Evolutionary conservation across 1,140 invertebrate species (phyloP).

Genomic region (Druon quercuslanigerum): DNA sequence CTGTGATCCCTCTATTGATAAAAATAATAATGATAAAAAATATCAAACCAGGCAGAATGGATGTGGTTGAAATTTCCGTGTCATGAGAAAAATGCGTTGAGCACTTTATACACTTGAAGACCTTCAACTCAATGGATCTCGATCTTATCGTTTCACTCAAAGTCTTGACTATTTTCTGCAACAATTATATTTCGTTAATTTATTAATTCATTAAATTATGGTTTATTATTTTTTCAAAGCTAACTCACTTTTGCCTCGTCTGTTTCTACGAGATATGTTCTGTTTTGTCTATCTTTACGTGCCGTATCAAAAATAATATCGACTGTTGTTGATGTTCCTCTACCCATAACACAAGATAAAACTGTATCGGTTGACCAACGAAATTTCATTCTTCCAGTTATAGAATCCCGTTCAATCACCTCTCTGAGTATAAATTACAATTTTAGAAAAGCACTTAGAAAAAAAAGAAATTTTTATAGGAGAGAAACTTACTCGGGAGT

Average conservation of each 20-base stretch:
- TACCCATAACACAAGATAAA: slow-evolving; percentile 75
- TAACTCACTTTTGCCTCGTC: slow-evolving; percentile 75
- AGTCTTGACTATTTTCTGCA: slow-evolving; percentile 75
- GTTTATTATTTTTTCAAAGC: slow-evolving; percentile 16
- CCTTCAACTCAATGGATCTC: slow-evolving; percentile 74
- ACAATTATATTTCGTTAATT: slow-evolving; percentile 37
- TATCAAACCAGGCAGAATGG: slow-evolving; percentile 52
- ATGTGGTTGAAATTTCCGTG: slow-evolving; percentile 61
- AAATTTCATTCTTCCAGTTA: slow-evolving; percentile 74
- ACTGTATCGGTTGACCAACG: slow-evolving; percentile 78
- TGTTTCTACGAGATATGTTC: slow-evolving; percentile 77
- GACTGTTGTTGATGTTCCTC: slow-evolving; percentile 74
- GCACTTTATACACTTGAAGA: slow-evolving; percentile 81
- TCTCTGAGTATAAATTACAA: slow-evolving; percentile 54
- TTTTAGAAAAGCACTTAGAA: neutral
- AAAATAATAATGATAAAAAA: too few species aligned
- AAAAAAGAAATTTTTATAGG: neutral
- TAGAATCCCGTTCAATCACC: slow-evolving; percentile 74
- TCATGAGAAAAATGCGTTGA: slow-evolving; percentile 78
- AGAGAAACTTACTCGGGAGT: slow-evolving; percentile 61
- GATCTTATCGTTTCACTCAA: slow-evolving; percentile 74
- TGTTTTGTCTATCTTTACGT: slow-evolving; percentile 75
- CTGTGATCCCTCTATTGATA: too few species aligned
- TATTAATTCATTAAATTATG: too few species aligned
- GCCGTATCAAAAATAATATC: slow-evolving; percentile 80